These are phyloP conservation scores for Metalampra italica DNA, from an alignment of 2,888 invertebrate species.

Conservation along the genomic window DNA sequence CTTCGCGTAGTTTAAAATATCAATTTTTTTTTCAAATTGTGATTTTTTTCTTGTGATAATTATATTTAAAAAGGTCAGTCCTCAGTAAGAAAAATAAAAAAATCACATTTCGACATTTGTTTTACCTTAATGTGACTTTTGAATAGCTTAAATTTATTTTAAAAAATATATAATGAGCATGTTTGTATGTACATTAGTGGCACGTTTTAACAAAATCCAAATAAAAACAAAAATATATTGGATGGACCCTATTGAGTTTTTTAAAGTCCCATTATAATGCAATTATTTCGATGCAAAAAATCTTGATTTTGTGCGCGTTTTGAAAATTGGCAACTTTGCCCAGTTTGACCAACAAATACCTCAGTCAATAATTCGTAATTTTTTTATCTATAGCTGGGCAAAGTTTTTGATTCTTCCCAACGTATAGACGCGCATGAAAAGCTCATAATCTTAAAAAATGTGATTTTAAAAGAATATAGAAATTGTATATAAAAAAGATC, in stretches of 20 bases:
- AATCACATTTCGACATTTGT: slow-evolving; percentile 70
- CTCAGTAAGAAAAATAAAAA: slow-evolving; percentile 29
- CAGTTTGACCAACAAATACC: background rate
- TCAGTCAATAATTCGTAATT: background rate
- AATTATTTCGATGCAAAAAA: slow-evolving; percentile 6
- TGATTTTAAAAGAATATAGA: slow-evolving; percentile 10
- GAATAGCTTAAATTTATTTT: slow-evolving; percentile 22
- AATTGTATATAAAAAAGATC: slow-evolving; percentile 28
- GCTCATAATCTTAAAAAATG: slow-evolving; percentile 6
- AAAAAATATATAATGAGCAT: slow-evolving; percentile 20
- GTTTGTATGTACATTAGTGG: slow-evolving; percentile 10
- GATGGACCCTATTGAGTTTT: too few relatives aligned
- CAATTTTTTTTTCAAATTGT: slow-evolving; percentile 1
- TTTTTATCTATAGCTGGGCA: background rate
- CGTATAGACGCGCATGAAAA: slow-evolving; percentile 1
- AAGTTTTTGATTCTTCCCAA: background rate
- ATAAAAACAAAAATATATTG: too few relatives aligned
- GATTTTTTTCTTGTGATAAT: slow-evolving; percentile 30
- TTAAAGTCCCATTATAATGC: slow-evolving; percentile 8
- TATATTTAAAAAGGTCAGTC: slow-evolving; percentile 42
- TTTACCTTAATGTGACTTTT: slow-evolving; percentile 66
- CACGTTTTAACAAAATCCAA: slow-evolving; percentile 4
- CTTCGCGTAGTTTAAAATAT: slow-evolving; percentile 6
- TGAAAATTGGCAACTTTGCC: background rate
- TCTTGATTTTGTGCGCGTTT: background rate